phyloP scores from a whole-genome alignment of 2,797 vertebrate genomes.

The Coranthus polyacanthus region DNA sequence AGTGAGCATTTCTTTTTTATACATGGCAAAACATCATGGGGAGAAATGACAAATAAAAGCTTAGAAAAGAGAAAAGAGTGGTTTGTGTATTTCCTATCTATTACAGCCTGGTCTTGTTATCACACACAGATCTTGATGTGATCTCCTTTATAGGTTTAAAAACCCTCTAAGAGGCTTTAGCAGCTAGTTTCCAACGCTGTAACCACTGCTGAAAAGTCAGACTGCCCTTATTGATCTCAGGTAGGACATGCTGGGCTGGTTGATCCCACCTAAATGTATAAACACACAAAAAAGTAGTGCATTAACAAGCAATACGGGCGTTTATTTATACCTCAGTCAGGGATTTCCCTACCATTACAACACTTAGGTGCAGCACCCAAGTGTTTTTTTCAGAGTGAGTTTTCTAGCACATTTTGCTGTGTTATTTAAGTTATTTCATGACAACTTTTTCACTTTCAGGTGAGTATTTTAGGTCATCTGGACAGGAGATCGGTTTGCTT shows the following conservation, averaged over 20 bases:
- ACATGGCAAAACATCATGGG: slow-evolving; percentile 13
- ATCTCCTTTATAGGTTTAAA: not conserved
- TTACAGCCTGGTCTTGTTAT: not conserved
- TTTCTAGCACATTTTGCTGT: too few relatives aligned
- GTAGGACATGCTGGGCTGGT: slow-evolving; percentile 83
- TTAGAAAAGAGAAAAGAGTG: not conserved
- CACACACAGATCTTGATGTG: slow-evolving; percentile 24
- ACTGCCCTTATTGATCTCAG: slow-evolving; percentile 77
- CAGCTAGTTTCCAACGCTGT: slow-evolving; percentile 85
- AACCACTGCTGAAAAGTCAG: slow-evolving; percentile 87
- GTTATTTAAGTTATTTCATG: too few relatives aligned
- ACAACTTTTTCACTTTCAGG: too few relatives aligned
- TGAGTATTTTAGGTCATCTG: too few relatives aligned
- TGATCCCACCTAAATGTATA: slow-evolving; percentile 85
- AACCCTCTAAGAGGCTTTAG: slow-evolving; percentile 64
- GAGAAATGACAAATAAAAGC: not conserved
- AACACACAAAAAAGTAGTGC: slow-evolving; percentile 21
- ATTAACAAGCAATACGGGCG: slow-evolving; percentile 1
- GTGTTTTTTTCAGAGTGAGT: too few relatives aligned
- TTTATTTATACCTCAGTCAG: too few relatives aligned
- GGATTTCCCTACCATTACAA: too few relatives aligned
- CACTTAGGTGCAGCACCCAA: too few relatives aligned
- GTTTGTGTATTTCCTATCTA: slow-evolving; percentile 2
- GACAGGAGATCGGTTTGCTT: too few relatives aligned
- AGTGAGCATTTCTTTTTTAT: not conserved